Conservation (phyloP, 2,888 invertebrate genomes). For the Plagiodera versicolora region DNA sequence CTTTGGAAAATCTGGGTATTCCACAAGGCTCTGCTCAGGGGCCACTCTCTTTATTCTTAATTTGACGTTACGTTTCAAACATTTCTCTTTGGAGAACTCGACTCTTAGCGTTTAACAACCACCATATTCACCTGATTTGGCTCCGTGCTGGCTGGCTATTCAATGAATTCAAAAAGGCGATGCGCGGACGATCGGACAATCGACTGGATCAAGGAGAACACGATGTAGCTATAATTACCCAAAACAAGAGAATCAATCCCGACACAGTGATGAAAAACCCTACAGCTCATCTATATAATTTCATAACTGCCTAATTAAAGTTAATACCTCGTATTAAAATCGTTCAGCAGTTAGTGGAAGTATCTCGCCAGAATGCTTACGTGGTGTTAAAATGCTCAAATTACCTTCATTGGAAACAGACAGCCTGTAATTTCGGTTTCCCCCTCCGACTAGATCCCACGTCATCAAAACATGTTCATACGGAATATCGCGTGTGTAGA, state of each 20-base stretch:
- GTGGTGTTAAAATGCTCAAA: slow-evolving; percentile 54
- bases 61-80: too few relatives aligned
- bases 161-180: too few relatives aligned
- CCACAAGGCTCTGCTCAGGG: too few relatives aligned
- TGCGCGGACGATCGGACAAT: too few relatives aligned
- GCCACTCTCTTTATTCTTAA: too few relatives aligned
- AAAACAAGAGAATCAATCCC: not conserved
- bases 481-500: slow-evolving; percentile 46
- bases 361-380: slow-evolving; percentile 38
- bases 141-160: too few relatives aligned
- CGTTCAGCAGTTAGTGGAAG: slow-evolving; percentile 36
- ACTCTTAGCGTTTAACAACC: too few relatives aligned
- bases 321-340: slow-evolving; percentile 28
- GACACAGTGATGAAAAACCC: slow-evolving; percentile 9
- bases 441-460: slow-evolving; percentile 42
- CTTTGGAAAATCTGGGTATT: too few relatives aligned
- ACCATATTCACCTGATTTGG: too few relatives aligned
- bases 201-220: too few relatives aligned
- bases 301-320: slow-evolving; percentile 20
- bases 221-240: not conserved
- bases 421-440: slow-evolving; percentile 55
- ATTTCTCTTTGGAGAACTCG: too few relatives aligned
- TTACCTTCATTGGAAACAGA: slow-evolving; percentile 51
- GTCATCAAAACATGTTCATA: slow-evolving; percentile 37
- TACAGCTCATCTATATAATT: slow-evolving; percentile 17